Evolutionary conservation across 2,113 vertebrate genomes (phyloP).

Genomic region (Gopherus flavomarginatus): DNA sequence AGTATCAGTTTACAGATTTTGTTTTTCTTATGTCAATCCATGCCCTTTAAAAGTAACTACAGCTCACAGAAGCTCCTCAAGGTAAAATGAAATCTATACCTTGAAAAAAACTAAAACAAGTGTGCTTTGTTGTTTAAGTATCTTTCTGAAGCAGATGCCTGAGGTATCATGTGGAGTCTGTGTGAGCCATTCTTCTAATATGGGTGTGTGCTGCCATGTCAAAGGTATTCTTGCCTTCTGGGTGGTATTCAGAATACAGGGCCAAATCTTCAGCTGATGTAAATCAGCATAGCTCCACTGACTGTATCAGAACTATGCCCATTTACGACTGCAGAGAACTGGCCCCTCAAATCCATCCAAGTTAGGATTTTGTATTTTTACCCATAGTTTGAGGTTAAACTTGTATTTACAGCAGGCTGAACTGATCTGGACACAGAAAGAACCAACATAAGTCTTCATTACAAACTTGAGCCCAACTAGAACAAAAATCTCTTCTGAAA

Average conservation of each 20-base stretch:
- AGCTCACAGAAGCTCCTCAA: not conserved
- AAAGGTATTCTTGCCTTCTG: not conserved
- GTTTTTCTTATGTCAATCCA: not conserved
- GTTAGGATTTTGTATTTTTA: not conserved
- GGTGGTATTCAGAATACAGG: accelerated
- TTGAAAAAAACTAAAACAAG: not conserved
- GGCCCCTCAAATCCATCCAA: not conserved
- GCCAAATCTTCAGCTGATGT: not conserved
- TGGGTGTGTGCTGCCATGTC: accelerated
- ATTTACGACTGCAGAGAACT: not conserved
- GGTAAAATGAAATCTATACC: not conserved
- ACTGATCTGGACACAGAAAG: not conserved
- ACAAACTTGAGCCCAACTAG: not conserved
- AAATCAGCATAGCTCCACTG: not conserved
- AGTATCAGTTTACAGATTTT: not conserved
- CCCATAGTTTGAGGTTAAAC: not conserved
- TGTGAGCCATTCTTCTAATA: not conserved
- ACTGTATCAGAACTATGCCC: not conserved
- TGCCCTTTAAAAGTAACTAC: not conserved
- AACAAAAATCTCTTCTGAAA: not conserved
- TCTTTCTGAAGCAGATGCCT: not conserved
- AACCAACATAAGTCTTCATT: not conserved
- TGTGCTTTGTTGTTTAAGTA: not conserved
- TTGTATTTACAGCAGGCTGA: not conserved
- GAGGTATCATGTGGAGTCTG: not conserved